Evolutionary conservation across 2,888 invertebrate genomes (phyloP).

Genomic region (Baronia brevicornis): DNA sequence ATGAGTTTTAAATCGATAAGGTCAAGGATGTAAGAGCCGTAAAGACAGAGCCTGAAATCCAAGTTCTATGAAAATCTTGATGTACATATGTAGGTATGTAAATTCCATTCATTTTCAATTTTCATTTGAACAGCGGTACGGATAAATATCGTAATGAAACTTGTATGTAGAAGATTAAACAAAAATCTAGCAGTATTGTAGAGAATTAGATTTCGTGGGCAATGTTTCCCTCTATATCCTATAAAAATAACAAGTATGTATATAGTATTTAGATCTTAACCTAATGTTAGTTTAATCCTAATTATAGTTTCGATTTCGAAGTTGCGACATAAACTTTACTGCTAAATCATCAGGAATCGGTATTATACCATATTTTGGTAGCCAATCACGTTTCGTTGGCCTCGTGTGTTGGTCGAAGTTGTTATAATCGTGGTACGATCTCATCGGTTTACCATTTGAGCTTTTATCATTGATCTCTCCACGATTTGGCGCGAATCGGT

Average conservation of each 20-base stretch:
- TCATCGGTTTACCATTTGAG: slow-evolving; percentile 1
- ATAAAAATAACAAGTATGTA: too few species aligned
- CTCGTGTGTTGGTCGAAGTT: neutral
- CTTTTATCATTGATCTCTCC: neutral
- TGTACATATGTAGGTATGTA: slow-evolving; percentile 9
- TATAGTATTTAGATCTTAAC: neutral
- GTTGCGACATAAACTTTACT: slow-evolving; percentile 7
- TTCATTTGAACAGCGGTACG: too few species aligned
- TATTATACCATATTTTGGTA: slow-evolving; percentile 15
- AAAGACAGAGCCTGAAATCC: too few species aligned
- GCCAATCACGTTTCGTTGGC: slow-evolving; percentile 6
- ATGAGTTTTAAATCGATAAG: neutral
- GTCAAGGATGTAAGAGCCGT: too few species aligned
- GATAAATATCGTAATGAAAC: too few species aligned
- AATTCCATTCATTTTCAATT: too few species aligned
- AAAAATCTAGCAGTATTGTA: too few species aligned
- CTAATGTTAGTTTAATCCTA: slow-evolving; percentile 3
- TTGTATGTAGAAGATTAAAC: too few species aligned
- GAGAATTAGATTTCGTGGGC: too few species aligned
- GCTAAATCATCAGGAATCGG: slow-evolving; percentile 14
- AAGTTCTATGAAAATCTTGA: too few species aligned
- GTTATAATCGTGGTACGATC: slow-evolving; percentile 1
- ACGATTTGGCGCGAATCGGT: slow-evolving; percentile 6
- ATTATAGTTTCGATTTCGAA: slow-evolving; percentile 12
- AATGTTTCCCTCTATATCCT: too few species aligned